phyloP scores from a whole-genome alignment of 2,797 vertebrate genomes.

The Smutsia temminckii region DNA sequence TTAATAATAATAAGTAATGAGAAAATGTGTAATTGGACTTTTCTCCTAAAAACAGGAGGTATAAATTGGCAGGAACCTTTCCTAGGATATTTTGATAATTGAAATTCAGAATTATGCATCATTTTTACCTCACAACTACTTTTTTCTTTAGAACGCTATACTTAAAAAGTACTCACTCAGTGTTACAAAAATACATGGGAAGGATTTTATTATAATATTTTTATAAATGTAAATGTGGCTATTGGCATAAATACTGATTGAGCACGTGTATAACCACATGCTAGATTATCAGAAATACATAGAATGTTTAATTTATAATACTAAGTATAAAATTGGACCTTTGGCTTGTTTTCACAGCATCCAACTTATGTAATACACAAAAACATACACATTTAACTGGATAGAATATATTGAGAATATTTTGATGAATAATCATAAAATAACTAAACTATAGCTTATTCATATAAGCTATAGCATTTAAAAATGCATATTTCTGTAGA shows the following conservation, averaged over 20 bases:
- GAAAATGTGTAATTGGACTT: neutral
- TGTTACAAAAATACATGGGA: neutral
- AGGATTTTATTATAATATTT: neutral
- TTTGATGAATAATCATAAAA: neutral
- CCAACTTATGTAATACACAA: neutral
- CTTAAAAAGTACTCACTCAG: neutral
- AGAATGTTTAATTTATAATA: neutral
- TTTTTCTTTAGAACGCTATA: neutral
- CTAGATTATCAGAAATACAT: neutral
- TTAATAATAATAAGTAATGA: neutral
- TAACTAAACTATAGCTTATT: neutral
- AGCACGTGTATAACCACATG: neutral
- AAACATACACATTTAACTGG: neutral
- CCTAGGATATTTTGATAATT: neutral
- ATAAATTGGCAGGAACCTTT: neutral
- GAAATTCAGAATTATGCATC: neutral
- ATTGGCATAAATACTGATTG: neutral
- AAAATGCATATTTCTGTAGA: neutral
- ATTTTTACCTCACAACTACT: neutral
- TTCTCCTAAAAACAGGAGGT: neutral
- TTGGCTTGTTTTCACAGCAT: neutral
- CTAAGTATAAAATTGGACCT: neutral
- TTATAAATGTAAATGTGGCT: neutral
- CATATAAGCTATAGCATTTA: neutral
- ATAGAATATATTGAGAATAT: neutral